Conservation (phyloP, 2,113 vertebrate genomes). For the Romanogobio albipinnatus region DNA sequence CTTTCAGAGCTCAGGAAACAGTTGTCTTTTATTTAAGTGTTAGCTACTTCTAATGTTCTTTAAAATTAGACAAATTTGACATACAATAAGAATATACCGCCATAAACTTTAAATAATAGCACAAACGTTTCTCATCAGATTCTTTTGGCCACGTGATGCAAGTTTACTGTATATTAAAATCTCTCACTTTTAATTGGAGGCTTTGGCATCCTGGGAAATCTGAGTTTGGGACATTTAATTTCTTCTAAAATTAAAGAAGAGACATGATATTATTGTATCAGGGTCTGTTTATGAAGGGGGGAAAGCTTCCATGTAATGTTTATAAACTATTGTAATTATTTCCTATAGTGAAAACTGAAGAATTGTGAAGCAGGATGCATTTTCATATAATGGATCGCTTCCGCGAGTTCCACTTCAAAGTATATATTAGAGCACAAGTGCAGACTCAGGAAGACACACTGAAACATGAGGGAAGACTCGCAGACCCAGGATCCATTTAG, state of each 20-base stretch:
- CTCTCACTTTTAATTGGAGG: neutral
- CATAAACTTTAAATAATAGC: neutral
- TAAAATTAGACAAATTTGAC: neutral
- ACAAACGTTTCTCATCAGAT: too few relatives aligned
- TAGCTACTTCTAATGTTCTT: neutral
- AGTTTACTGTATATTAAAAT: neutral
- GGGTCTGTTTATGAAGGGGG: neutral
- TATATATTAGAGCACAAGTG: constrained; percentile 17
- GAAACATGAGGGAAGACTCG: constrained; percentile 36
- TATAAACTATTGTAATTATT: neutral
- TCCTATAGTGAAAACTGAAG: neutral
- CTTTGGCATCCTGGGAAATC: neutral
- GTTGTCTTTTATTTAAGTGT: neutral
- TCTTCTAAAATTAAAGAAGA: neutral
- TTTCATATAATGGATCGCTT: constrained; percentile 6
- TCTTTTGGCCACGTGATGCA: neutral
- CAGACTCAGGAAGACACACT: constrained; percentile 39
- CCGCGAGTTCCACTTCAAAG: constrained; percentile 13
- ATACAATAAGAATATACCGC: neutral
- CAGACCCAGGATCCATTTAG: constrained; percentile 45
- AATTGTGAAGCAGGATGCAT: neutral
- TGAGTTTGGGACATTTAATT: neutral
- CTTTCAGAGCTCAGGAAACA: neutral
- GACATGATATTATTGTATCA: neutral
- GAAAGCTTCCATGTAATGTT: neutral